Conservation (phyloP, 1,140 invertebrate species). For the Drosophila tsacasi region DNA sequence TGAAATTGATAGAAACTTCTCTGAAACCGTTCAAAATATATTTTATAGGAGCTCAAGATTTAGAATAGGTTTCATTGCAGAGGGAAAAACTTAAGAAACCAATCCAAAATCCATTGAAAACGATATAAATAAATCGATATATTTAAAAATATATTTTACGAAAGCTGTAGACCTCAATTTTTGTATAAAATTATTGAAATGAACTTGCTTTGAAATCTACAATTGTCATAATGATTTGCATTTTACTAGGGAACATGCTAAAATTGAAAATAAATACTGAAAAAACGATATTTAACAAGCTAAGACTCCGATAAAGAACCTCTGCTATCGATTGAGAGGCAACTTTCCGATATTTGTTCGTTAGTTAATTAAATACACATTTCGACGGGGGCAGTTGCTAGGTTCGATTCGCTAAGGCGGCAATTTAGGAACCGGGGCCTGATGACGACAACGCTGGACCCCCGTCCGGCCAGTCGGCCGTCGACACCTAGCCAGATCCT, state of each 20-base stretch:
- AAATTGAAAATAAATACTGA: background rate
- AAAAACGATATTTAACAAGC: background rate
- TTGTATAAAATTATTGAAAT: background rate
- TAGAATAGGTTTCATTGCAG: background rate
- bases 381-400: conserved; percentile 12
- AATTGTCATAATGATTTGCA: conserved; percentile 5
- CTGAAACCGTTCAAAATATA: background rate
- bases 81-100: background rate
- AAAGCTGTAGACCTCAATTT: background rate
- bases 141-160: background rate
- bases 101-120: background rate
- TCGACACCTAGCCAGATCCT: conserved; percentile 23
- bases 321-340: background rate
- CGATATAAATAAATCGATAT: background rate
- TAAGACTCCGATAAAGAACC: no score
- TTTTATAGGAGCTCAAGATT: background rate
- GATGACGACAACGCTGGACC: conserved; percentile 29
- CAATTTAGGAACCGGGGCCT: conserved; percentile 37
- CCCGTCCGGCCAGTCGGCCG: conserved; percentile 16
- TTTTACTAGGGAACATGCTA: background rate
- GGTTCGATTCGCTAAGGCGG: conserved; percentile 2
- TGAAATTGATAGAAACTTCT: background rate
- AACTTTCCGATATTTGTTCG: background rate
- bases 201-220: background rate
- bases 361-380: no score